A percentile compares a stretch with the other conserved stretches of the same genome.
Evolutionary conservation across 2,797 vertebrate genomes (phyloP).

Genomic region (Anguilla obscura): DNA sequence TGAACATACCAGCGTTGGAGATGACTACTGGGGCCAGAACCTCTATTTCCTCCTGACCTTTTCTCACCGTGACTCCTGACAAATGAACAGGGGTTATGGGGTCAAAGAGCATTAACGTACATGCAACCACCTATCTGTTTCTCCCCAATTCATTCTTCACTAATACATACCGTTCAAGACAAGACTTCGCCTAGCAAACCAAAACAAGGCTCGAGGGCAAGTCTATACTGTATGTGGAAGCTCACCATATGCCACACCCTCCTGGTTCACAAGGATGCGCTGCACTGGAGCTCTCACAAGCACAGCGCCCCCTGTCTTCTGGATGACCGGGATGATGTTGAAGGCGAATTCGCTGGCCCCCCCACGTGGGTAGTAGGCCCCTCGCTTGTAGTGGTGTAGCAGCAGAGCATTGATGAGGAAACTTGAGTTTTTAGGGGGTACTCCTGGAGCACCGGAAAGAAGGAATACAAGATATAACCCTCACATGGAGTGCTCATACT

Average conservation of each 20-base stretch:
- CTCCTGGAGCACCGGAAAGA: constrained; percentile 64
- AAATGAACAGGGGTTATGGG: background rate
- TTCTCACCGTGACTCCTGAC: constrained; percentile 78
- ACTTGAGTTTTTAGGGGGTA: constrained; percentile 80
- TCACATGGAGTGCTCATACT: background rate
- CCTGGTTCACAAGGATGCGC: constrained; percentile 71
- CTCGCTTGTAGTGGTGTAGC: constrained; percentile 84
- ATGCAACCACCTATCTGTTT: too few species aligned
- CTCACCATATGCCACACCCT: constrained; percentile 72
- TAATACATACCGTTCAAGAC: too few species aligned
- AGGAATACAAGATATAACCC: background rate
- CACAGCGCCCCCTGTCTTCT: constrained; percentile 77
- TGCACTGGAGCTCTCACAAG: constrained; percentile 78
- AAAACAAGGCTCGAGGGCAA: background rate
- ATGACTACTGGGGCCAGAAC: constrained; percentile 75
- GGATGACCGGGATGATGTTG: constrained; percentile 78
- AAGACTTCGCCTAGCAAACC: background rate
- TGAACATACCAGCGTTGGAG: constrained; percentile 84
- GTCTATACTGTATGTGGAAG: background rate
- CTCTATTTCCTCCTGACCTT: constrained; percentile 71
- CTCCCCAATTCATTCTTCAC: background rate
- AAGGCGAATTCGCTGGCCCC: constrained; percentile 83
- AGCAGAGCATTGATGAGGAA: constrained; percentile 78
- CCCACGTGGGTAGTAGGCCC: constrained; percentile 83
- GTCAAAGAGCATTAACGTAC: too few species aligned